Conservation (phyloP, 2,113 vertebrate genomes). For the Paracanthobrama guichenoti region DNA sequence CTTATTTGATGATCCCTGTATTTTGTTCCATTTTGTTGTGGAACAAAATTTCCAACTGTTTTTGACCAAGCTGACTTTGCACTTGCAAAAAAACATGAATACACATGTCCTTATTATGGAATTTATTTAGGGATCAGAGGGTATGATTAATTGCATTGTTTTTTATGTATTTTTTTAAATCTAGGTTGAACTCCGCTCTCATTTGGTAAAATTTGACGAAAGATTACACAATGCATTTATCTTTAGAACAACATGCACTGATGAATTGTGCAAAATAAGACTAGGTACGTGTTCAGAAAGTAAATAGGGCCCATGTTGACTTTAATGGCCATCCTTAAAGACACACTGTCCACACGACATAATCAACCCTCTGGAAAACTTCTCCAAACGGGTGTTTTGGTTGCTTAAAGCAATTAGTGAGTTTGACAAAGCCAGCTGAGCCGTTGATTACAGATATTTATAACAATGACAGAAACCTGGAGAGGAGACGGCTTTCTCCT, state of each 20-base stretch:
- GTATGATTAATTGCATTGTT: no score
- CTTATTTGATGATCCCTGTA: no score
- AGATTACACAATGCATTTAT: not conserved
- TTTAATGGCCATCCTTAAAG: slow-evolving; percentile 12
- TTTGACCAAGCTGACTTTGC: no score
- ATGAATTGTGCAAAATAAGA: not conserved
- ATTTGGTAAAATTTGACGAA: not conserved
- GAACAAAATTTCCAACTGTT: no score
- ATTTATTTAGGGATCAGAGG: no score
- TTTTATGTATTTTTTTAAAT: no score
- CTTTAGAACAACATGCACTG: not conserved
- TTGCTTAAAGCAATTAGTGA: slow-evolving; percentile 71
- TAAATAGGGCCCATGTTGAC: not conserved
- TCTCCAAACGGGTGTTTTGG: slow-evolving; percentile 61
- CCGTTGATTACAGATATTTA: slow-evolving; percentile 75
- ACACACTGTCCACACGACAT: not conserved
- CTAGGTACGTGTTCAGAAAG: not conserved
- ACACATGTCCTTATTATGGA: no score
- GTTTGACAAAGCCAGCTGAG: slow-evolving; percentile 68
- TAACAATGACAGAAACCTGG: slow-evolving; percentile 68
- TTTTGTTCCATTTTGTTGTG: no score
- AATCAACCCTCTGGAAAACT: slow-evolving; percentile 43
- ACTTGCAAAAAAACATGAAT: no score
- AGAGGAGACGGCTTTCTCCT: slow-evolving; percentile 37
- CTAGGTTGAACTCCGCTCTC: not conserved